phyloP scores from a whole-genome alignment of 30 jellyfish, hydroid and myxozoan genomes.

The Aurelia sp. region DNA sequence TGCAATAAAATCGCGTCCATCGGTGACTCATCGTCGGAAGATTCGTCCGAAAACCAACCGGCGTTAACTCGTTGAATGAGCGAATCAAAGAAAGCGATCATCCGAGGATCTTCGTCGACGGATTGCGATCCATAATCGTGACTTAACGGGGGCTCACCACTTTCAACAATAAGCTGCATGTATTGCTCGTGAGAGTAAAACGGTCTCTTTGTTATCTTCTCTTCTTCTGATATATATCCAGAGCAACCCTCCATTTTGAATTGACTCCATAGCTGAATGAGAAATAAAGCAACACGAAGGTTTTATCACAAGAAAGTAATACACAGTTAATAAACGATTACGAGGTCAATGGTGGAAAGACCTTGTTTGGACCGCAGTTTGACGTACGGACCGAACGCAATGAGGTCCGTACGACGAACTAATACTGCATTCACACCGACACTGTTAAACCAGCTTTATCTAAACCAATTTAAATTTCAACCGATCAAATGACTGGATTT shows the following conservation, averaged over 20 bases:
- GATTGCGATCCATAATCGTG: conserved; percentile 85
- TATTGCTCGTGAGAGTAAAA: conserved; percentile 75
- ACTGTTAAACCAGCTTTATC: no score
- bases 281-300: background rate
- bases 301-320: no score
- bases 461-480: no score
- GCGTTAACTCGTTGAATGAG: conserved; percentile 81
- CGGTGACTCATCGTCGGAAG: conserved; percentile 77
- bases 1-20: conserved; percentile 53
- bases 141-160: conserved; percentile 76
- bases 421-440: no score
- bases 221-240: conserved; percentile 78
- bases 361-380: no score
- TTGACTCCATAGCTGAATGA: conserved; percentile 92
- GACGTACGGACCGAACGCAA: no score
- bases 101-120: conserved; percentile 89
- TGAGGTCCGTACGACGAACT: no score
- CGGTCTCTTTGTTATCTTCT: conserved; percentile 48
- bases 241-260: conserved; percentile 77
- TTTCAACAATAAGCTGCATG: conserved; percentile 67
- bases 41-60: conserved; percentile 79
- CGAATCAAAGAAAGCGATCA: conserved; percentile 96
- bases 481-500: no score
- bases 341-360: no score
- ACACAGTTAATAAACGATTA: no score